These are phyloP conservation scores for Oligia latruncula DNA, from an alignment of 2,888 invertebrate species.

Conservation along the genomic window DNA sequence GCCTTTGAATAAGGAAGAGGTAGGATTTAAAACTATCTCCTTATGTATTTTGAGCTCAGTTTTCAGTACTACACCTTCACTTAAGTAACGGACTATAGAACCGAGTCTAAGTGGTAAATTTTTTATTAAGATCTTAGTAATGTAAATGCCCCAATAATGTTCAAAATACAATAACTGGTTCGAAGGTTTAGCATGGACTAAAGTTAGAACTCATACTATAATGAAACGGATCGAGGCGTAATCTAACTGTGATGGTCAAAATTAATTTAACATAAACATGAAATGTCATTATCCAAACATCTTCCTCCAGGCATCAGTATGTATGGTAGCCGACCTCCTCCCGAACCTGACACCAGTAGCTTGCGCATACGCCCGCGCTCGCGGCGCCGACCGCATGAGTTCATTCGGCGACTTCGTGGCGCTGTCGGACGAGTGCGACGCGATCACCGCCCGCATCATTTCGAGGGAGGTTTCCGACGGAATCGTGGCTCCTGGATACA, in stretches of 20 bases:
- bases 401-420: conserved; percentile 99
- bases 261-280: no score
- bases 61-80: background rate
- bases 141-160: background rate
- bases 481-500: conserved; percentile 98
- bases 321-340: conserved; percentile 97
- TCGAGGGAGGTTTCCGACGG: conserved; percentile 99
- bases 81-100: background rate
- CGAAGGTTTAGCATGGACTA: no score
- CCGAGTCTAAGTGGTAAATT: background rate
- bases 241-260: background rate
- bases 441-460: conserved; percentile 97
- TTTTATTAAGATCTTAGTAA: background rate
- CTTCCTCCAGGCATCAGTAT: conserved; percentile 93
- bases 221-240: background rate
- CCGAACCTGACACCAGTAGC: conserved; percentile 95
- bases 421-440: conserved; percentile 97
- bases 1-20: conserved; percentile 93
- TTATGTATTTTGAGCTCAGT: background rate
- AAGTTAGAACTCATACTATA: background rate
- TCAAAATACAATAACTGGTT: background rate
- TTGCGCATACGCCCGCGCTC: conserved; percentile 97
- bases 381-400: conserved; percentile 99
- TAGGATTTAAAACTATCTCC: conserved; percentile 62
- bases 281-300: background rate